These are phyloP conservation scores for Oscheius sp. DNA, from an alignment of 2,888 invertebrate genomes.

Conservation along the genomic window DNA sequence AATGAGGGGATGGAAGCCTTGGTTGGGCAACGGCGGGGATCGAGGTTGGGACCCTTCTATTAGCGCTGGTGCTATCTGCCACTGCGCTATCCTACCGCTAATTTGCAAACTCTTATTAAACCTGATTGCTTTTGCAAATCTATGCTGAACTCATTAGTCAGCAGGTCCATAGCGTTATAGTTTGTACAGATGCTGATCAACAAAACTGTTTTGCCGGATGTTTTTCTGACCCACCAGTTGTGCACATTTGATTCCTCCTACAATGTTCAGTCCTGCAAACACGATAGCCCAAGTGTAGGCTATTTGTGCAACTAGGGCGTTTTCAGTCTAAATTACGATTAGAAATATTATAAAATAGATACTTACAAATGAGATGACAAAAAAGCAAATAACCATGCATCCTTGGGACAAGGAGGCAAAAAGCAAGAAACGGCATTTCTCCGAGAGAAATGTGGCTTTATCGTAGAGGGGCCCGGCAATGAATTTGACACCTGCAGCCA, in stretches of 20 bases:
- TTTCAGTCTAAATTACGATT: slow-evolving; percentile 43
- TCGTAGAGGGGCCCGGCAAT: slow-evolving; percentile 48
- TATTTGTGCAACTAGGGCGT: slow-evolving; percentile 52
- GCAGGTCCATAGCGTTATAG: too few relatives aligned
- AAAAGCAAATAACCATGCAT: slow-evolving; percentile 55
- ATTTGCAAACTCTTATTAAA: too few relatives aligned
- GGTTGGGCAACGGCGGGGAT: too few relatives aligned
- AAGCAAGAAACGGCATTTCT: slow-evolving; percentile 50
- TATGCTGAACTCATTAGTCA: too few relatives aligned
- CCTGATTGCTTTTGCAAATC: too few relatives aligned
- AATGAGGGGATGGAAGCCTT: too few relatives aligned
- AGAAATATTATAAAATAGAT: background rate
- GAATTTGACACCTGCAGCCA: slow-evolving; percentile 48
- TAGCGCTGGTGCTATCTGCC: too few relatives aligned
- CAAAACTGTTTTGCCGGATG: background rate
- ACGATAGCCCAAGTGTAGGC: slow-evolving; percentile 60
- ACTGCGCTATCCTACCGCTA: too few relatives aligned
- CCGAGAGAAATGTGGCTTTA: slow-evolving; percentile 41
- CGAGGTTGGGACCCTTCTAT: too few relatives aligned
- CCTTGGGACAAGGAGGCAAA: slow-evolving; percentile 59
- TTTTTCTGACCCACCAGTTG: slow-evolving; percentile 46
- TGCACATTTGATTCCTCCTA: slow-evolving; percentile 62
- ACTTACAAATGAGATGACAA: slow-evolving; percentile 52
- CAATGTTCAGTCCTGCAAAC: slow-evolving; percentile 59
- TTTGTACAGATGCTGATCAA: background rate